Percentiles rank a stretch among this genome's conserved stretches.
Conservation (phyloP, 2,888 invertebrate species). For the Camponotus fellah region DNA sequence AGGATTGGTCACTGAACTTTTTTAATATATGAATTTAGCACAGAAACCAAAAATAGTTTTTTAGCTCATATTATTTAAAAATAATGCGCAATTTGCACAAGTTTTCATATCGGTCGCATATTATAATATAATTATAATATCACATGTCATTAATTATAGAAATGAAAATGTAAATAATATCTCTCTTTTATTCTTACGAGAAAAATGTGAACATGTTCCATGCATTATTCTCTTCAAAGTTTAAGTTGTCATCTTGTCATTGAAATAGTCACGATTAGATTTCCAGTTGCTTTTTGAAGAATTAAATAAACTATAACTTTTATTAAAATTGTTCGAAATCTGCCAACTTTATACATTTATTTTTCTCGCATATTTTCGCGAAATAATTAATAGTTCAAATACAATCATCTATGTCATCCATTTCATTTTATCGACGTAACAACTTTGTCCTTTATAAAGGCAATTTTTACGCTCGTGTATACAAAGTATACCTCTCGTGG, state of each 20-base stretch:
- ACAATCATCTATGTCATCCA: neutral
- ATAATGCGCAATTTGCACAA: neutral
- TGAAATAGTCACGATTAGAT: neutral
- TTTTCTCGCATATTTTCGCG: neutral
- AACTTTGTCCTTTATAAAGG: constrained; percentile 14
- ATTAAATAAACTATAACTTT: neutral
- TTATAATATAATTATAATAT: neutral
- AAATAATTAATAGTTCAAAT: neutral
- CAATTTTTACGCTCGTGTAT: constrained; percentile 37
- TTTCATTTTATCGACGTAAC: constrained; percentile 34
- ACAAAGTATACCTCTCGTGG: constrained; percentile 32
- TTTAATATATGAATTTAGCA: too few relatives aligned
- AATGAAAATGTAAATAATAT: neutral
- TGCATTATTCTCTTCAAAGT: neutral
- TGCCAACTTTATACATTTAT: neutral
- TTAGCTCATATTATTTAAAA: too few relatives aligned
- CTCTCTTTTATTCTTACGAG: neutral
- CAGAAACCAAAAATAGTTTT: too few relatives aligned
- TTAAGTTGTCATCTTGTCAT: neutral
- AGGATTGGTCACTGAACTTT: too few relatives aligned
- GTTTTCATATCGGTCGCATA: neutral
- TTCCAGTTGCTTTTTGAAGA: neutral
- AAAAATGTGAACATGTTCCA: neutral
- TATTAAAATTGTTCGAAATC: neutral
- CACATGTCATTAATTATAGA: neutral